Base-by-base conservation (phyloP, 1,140 invertebrate species). In the Melipona quadrifasciata region DNA sequence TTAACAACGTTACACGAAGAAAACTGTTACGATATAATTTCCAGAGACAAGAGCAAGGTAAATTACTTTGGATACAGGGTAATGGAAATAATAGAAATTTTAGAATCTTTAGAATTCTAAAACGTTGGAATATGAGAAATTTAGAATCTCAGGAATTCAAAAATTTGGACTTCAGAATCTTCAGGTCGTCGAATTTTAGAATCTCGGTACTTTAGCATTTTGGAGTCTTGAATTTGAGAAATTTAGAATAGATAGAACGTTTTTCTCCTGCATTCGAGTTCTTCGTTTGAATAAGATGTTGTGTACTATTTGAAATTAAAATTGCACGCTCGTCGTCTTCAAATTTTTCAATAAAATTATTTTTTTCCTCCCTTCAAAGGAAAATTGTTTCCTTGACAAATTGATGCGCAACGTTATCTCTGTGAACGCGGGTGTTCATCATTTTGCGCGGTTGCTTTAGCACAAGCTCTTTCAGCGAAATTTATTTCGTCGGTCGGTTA, bases 401-500 rank as follows among this genome's bases (percentile, higher is more conserved):
- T 68, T 68, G 64, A 27, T 61, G 51, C 51, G 11, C 3, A 16
- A 6, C 19, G 11, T 51, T 11, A 64, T 39, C 24, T 11, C 14
- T 14, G 27, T 16, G 39, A 61, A 53, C 21, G 24, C 10, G 10
- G 12, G 1, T 51, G 27, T 70, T 77, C 34, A 11, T 68, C n/a
- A 68, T 58, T 58, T 58, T 17, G 27, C 51, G 34, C 51, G 31
- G 31, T 12, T 51, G 75, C 61, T 27, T 51, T 24, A 17, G n/a
- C 21, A 27, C 24, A 51, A 14, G 39, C 27, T n/a, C 14, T 64
- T 53, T 77, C 58, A 70, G 53, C 51, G 61, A 71, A 79, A 84
- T 77, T 55, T 79, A 53, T 84, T 72, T 31, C n/a, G 27, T 16
- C 67, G 76, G n/a, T 79, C 75, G 55, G 76, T 61, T 84, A 55